A percentile compares a stretch with the other conserved stretches of the same genome.
Evolutionary conservation across 2,113 vertebrate species (phyloP).

Genomic region (Oreocharis arfaki): DNA sequence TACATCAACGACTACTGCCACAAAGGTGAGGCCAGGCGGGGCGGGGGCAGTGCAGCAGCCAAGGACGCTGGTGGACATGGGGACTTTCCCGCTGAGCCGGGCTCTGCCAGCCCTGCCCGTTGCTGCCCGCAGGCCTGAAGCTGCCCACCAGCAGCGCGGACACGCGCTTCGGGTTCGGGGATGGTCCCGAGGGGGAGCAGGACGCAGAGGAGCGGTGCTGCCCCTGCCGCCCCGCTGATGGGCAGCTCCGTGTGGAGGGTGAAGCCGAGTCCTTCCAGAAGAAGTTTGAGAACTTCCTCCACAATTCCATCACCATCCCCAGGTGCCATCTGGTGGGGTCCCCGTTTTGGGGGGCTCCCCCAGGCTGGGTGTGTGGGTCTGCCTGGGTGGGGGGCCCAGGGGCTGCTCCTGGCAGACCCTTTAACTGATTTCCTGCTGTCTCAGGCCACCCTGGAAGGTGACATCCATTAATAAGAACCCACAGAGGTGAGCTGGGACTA

Average conservation of each 20-base stretch:
- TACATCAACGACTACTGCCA: conserved; percentile 78
- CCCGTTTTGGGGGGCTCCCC: background rate
- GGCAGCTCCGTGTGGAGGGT: conserved; percentile 46
- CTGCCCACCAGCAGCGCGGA: conserved; percentile 77
- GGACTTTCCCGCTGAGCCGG: accelerated
- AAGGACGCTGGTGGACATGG: accelerated
- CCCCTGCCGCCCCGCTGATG: conserved; percentile 63
- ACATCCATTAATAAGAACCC: conserved; percentile 70
- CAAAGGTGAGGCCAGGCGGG: conserved; percentile 60
- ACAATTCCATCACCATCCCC: conserved; percentile 80
- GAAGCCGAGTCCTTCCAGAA: conserved; percentile 78
- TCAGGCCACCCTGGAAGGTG: conserved; percentile 80
- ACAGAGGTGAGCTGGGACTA: conserved; percentile 58
- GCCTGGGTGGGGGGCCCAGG: background rate
- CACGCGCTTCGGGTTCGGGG: conserved; percentile 63
- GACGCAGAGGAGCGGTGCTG: conserved; percentile 67
- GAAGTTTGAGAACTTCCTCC: conserved; percentile 82
- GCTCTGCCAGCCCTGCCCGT: background rate
- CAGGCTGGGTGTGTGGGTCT: background rate
- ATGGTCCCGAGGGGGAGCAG: conserved; percentile 13
- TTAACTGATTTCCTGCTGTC: background rate
- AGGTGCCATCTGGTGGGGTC: conserved; percentile 19
- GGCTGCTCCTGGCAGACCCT: background rate
- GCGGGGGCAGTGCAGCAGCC: background rate
- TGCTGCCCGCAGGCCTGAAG: conserved; percentile 62